phyloP scores from a whole-genome alignment of 2,797 vertebrate species.

The Limosa lapponica region DNA sequence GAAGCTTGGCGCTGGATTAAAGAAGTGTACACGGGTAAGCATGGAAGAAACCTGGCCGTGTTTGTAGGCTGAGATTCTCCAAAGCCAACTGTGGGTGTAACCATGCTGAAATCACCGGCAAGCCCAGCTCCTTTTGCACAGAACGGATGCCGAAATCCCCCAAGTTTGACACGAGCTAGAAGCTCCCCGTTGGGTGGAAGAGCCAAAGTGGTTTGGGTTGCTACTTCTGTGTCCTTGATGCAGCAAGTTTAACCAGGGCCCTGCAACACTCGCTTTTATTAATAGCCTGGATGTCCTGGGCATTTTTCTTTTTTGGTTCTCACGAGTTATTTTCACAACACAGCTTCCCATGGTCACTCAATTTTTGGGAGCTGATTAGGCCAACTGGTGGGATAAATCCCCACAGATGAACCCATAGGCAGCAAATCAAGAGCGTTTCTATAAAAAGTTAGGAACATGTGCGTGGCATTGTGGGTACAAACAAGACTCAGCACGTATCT shows the following conservation, averaged over 20 bases:
- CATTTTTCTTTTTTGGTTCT: conserved; percentile 68
- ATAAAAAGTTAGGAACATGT: conserved; percentile 33
- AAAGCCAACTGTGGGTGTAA: neutral
- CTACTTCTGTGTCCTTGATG: neutral
- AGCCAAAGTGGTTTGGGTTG: neutral
- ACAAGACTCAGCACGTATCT: neutral
- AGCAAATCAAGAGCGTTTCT: neutral
- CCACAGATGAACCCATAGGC: neutral
- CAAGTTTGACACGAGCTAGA: neutral
- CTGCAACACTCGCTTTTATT: conserved; percentile 31
- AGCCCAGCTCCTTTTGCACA: neutral
- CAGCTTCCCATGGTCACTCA: conserved; percentile 40
- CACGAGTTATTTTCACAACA: conserved; percentile 74
- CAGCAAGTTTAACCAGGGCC: neutral
- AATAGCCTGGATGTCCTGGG: conserved; percentile 50
- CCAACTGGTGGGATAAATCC: conserved; percentile 40
- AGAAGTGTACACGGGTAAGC: neutral
- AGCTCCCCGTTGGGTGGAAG: neutral
- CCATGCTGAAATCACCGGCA: neutral
- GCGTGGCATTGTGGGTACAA: neutral
- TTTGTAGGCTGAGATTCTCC: neutral
- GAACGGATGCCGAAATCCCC: neutral
- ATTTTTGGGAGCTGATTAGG: conserved; percentile 20
- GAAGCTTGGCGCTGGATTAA: neutral
- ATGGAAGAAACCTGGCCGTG: neutral